Evolutionary conservation across 2,888 invertebrate genomes (phyloP).

Genomic region (Tetranychus truncatus): DNA sequence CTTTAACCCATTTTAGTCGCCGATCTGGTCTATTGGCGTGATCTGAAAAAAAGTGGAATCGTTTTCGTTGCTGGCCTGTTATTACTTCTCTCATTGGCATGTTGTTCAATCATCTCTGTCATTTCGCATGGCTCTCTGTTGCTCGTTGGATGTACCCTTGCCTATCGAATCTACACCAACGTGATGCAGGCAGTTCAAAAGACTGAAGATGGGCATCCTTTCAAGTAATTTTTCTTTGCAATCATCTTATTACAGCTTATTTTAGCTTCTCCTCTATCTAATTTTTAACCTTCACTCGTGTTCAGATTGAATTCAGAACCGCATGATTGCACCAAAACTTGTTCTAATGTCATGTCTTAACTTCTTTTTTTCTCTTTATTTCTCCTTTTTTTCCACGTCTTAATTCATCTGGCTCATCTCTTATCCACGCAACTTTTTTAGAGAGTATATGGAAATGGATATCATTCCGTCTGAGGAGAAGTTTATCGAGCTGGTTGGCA

Average conservation of each 20-base stretch:
- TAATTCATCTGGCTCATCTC: neutral
- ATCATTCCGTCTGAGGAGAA: conserved; percentile 73
- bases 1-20: conserved; percentile 22
- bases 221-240: conserved; percentile 53
- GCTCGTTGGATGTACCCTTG: conserved; percentile 63
- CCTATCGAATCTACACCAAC: conserved; percentile 89
- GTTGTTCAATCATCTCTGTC: conserved; percentile 86
- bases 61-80: conserved; percentile 76
- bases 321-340: conserved; percentile 2
- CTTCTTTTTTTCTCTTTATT: neutral
- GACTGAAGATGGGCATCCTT: conserved; percentile 82
- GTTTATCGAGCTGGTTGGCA: conserved; percentile 67
- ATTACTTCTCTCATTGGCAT: conserved; percentile 76
- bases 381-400: neutral
- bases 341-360: neutral
- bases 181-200: conserved; percentile 88
- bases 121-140: conserved; percentile 75
- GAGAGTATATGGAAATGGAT: conserved; percentile 67
- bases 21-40: conserved; percentile 82
- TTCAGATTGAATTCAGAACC: neutral
- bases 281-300: neutral
- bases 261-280: neutral
- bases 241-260: neutral
- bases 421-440: conserved; percentile 32
- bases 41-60: conserved; percentile 77